Base-by-base conservation (phyloP, 2,888 invertebrate species). In the Isotomurus palustris region DNA sequence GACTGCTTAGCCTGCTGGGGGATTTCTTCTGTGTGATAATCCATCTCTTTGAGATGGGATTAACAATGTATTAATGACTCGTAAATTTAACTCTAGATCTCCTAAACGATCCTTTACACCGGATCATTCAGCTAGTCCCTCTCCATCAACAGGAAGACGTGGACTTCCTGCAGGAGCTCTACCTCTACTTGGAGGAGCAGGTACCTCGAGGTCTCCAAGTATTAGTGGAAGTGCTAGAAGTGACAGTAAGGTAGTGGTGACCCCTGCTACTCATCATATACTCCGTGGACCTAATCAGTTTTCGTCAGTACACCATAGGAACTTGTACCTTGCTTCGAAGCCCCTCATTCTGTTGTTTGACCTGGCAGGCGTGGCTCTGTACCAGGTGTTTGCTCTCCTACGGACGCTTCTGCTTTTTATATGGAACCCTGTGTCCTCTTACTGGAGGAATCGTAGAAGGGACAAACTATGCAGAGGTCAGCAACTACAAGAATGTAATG, bases 61-160 rank as follows among this genome's bases (percentile, higher is more conserved):
- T n/a, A 32, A 32, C 8, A 10, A 32, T 10, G 14, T 32, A 10
- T 32, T 32, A 66, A 69, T 69, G 69, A 69, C 69, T 61, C 69
- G 69, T 59, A 69, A 69, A 69, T 67, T 67, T 58, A 64, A 62
- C 57, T 60, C 65, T 64, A 67, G 67, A 66, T 67, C 67, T 66
- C 67, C 66, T 32, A 66, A 68, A 61, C 57, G 68, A 60, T 64
- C 68, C 45, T 28, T 58, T 40, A 58, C 60, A 27, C 65, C 62
- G 40, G 55, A 55, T 49, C 21, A 40, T 22, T 58, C 58, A 52
- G 55, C 58, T 41, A 48, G 58, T 12, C 24, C 58, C 19, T 52
- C 58, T 17, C 41, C 21, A 10, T 49, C 17, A 53, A 49, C n/a
- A 28, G 53, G 3, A 35, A 55, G 38, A 28, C 54, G 58, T 6